A percentile compares a stretch with the other conserved stretches of the same genome.
Conservation (phyloP, 2,888 invertebrate genomes). For the Meliscaeva auricollis region DNA sequence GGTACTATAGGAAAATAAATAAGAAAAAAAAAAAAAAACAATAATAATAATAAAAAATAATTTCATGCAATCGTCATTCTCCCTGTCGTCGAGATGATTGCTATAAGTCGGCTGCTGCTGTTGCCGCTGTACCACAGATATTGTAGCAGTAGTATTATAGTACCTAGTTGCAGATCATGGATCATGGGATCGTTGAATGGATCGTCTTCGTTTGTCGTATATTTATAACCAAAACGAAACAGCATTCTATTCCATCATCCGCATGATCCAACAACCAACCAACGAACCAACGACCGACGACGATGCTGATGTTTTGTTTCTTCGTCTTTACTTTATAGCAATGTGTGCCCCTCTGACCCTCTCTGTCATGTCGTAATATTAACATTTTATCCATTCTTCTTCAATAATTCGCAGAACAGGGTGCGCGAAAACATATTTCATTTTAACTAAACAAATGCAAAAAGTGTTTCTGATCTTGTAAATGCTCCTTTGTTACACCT, state of each 20-base stretch:
- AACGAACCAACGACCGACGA: background rate
- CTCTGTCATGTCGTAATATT: conserved; percentile 63
- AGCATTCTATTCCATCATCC: conserved; percentile 72
- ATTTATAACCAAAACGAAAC: conserved; percentile 32
- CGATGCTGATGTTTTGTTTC: background rate
- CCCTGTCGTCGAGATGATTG: conserved; percentile 57
- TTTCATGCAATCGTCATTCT: conserved; percentile 68
- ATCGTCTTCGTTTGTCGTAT: conserved; percentile 19
- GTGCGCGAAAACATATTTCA: background rate
- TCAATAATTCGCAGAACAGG: background rate
- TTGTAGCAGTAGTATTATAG: background rate
- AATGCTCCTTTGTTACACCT: no score
- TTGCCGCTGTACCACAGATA: background rate
- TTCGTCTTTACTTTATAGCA: conserved; percentile 25
- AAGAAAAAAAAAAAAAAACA: background rate
- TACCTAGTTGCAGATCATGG: conserved; percentile 57
- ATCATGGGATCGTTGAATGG: conserved; percentile 56
- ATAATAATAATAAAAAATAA: conserved; percentile 65
- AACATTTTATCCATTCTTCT: conserved; percentile 62
- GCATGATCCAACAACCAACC: conserved; percentile 47
- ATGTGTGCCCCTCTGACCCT: conserved; percentile 19
- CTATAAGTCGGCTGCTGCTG: conserved; percentile 44
- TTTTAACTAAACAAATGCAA: background rate
- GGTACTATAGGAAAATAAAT: background rate
- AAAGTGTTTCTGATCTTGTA: no score